Evolutionary conservation across 2,797 vertebrate genomes (phyloP).

Genomic region (Spinus pinus): DNA sequence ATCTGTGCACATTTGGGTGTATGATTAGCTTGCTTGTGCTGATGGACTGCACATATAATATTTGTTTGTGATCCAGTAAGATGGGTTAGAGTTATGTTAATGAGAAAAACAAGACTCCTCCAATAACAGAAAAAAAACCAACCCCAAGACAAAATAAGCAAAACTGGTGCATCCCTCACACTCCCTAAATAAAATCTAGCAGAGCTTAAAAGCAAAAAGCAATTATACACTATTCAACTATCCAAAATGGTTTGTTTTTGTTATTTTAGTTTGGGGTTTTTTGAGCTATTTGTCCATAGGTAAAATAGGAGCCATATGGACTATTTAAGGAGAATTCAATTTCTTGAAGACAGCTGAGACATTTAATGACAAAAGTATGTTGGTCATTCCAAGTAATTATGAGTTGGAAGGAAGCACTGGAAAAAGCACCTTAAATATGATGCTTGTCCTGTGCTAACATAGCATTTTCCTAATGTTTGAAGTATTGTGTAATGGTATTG

Average conservation of each 20-base stretch:
- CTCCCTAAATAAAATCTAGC: not conserved
- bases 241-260: not conserved
- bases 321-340: not conserved
- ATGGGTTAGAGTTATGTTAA: not conserved
- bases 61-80: not conserved
- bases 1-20: not conserved
- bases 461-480: not conserved
- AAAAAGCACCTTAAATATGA: not conserved
- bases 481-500: not conserved
- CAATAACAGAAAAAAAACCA: not conserved
- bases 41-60: not conserved
- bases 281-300: not conserved
- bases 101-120: not conserved
- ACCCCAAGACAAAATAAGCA: not conserved
- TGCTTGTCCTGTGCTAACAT: not conserved
- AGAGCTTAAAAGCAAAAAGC: not conserved
- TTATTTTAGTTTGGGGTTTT: not conserved
- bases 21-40: not conserved
- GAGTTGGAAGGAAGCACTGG: not conserved
- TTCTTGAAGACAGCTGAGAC: not conserved
- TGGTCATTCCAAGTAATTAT: not conserved
- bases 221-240: not conserved
- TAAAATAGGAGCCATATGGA: not conserved
- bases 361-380: not conserved
- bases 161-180: accelerated